Conservation (phyloP, 2,888 invertebrate genomes). For the Sarcophaga rosellei region DNA sequence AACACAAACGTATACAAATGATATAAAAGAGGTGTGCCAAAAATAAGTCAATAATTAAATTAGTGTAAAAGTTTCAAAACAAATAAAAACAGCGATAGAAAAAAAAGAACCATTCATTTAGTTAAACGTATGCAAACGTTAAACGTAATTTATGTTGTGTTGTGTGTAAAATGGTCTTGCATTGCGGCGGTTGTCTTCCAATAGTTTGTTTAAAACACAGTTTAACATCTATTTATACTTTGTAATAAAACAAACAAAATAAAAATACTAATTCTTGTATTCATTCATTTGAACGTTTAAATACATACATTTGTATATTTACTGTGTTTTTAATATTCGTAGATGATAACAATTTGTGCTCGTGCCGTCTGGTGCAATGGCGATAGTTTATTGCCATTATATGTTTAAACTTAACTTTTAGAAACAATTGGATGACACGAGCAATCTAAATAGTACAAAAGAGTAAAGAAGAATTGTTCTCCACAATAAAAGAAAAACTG, state of each 20-base stretch:
- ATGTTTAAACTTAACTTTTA: not conserved
- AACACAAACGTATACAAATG: not conserved
- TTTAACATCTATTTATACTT: too few species aligned
- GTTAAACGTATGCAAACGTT: not conserved
- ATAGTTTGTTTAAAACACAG: too few species aligned
- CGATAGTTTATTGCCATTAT: not conserved
- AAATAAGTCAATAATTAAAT: conserved; percentile 66
- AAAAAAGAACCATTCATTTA: not conserved
- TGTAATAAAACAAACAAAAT: too few species aligned
- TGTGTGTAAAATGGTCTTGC: not conserved
- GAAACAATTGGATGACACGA: not conserved
- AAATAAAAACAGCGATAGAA: conserved; percentile 11
- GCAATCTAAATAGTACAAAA: not conserved
- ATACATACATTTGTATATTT: too few species aligned
- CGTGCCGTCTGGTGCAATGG: too few species aligned
- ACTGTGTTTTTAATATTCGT: too few species aligned
- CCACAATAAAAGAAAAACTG: not conserved
- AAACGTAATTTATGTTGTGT: not conserved
- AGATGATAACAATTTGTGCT: too few species aligned
- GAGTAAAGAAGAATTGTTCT: not conserved
- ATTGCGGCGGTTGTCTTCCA: too few species aligned
- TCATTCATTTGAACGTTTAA: too few species aligned
- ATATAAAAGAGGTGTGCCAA: conserved; percentile 45
- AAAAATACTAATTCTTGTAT: too few species aligned
- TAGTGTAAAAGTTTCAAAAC: conserved; percentile 58